A percentile compares a stretch with the other conserved stretches of the same genome.
phyloP scores from a whole-genome alignment of 1,140 invertebrate genomes.

The Steinernema feltiae region DNA sequence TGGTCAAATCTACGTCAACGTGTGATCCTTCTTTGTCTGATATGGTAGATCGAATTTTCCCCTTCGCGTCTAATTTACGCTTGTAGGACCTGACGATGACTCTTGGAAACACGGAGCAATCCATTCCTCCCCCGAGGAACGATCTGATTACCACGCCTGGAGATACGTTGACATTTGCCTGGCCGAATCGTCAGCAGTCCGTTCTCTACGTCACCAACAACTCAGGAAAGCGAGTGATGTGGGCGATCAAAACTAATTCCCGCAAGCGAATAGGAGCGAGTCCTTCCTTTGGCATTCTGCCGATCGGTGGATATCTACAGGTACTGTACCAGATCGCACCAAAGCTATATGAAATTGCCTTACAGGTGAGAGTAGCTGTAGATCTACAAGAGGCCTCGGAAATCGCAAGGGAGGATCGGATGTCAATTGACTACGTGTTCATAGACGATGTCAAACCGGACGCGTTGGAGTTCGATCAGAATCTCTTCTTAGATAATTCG shows the following conservation, averaged over 20 bases:
- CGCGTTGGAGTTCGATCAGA: background rate
- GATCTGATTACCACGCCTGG: background rate
- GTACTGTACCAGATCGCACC: background rate
- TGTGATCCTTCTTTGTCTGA: background rate
- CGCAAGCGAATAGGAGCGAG: background rate
- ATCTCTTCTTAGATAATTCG: background rate
- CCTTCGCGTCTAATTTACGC: background rate
- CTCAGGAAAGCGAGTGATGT: background rate
- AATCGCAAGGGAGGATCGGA: background rate
- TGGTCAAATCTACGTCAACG: too few species aligned
- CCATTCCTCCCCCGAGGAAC: background rate
- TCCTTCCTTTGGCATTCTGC: background rate
- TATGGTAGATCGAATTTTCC: background rate
- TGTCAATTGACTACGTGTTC: background rate
- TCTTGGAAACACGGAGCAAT: background rate
- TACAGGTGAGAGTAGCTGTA: background rate
- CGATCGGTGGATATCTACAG: background rate
- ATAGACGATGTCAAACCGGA: background rate
- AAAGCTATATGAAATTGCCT: background rate
- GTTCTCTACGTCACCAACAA: background rate
- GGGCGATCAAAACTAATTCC: constrained; percentile 3
- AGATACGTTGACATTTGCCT: background rate
- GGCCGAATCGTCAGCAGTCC: background rate
- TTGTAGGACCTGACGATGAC: background rate
- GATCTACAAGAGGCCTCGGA: background rate